phyloP scores from a whole-genome alignment of 1,140 invertebrate genomes.

The Drosophila novamexicana region DNA sequence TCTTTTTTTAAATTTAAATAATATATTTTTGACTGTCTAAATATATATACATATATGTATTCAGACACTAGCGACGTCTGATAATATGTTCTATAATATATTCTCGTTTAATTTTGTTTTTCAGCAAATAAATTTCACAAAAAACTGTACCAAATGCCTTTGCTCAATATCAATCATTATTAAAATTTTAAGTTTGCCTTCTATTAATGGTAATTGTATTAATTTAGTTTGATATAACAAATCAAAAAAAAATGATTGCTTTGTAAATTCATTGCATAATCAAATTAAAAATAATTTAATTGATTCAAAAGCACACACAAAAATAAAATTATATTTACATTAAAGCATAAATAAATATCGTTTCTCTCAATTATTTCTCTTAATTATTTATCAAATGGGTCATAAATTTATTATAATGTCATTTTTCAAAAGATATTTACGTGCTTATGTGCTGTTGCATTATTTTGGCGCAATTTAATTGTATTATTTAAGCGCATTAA shows the following conservation, averaged over 20 bases:
- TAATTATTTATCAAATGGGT: background rate
- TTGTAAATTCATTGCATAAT: too few species aligned
- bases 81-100: background rate
- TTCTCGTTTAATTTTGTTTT: slow-evolving; percentile 2
- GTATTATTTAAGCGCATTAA: background rate
- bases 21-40: background rate
- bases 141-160: too few species aligned
- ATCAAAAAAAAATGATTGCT: background rate
- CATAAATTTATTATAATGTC: background rate
- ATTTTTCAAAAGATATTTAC: background rate
- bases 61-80: background rate
- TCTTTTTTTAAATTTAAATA: background rate
- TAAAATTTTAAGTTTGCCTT: too few species aligned
- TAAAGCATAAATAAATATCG: background rate
- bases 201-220: background rate
- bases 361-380: background rate
- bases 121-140: background rate
- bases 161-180: too few species aligned
- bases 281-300: too few species aligned
- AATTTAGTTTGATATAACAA: background rate
- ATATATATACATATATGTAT: background rate
- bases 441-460: background rate
- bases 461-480: background rate
- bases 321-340: background rate
- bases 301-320: background rate